Evolutionary conservation across 1,140 invertebrate genomes (phyloP).

Genomic region (Drosophila murphyi): DNA sequence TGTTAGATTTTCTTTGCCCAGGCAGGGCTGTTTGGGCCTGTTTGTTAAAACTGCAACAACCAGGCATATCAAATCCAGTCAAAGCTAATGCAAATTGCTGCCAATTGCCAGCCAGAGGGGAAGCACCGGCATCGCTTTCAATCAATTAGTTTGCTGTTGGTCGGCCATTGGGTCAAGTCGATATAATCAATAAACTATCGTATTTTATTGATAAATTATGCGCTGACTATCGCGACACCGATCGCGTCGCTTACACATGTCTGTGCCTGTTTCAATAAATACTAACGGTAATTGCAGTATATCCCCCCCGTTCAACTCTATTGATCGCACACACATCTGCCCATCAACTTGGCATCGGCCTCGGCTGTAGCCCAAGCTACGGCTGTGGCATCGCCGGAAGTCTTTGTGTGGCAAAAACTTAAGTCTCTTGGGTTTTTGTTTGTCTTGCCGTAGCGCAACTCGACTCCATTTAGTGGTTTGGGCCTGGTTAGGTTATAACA

Average conservation of each 20-base stretch:
- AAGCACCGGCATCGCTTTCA: conserved; percentile 49
- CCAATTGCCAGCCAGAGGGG: neutral
- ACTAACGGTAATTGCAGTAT: conserved; percentile 63
- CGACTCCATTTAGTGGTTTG: conserved; percentile 8
- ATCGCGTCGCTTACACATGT: conserved; percentile 79
- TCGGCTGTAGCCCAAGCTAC: neutral
- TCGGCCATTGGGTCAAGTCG: conserved; percentile 65
- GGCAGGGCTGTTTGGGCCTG: conserved; percentile 4
- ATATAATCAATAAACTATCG: conserved; percentile 52
- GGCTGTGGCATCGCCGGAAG: conserved; percentile 58
- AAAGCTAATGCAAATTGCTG: conserved; percentile 26
- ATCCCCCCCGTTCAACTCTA: neutral
- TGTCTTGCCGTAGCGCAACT: conserved; percentile 12
- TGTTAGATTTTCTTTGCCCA: neutral
- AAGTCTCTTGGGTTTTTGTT: conserved; percentile 41
- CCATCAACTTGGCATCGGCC: conserved; percentile 27
- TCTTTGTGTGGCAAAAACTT: conserved; percentile 67
- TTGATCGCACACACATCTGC: conserved; percentile 21
- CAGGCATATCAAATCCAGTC: neutral
- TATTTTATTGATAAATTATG: conserved; percentile 79
- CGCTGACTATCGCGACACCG: conserved; percentile 58
- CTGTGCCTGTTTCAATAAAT: conserved; percentile 70
- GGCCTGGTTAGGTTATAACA: conserved; percentile 21
- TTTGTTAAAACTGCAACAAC: conserved; percentile 28
- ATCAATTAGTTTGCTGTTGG: conserved; percentile 55